Evolutionary conservation across 2,797 vertebrate species (phyloP), one percentile per base, ranked within the genome.

Genomic region (Clarias platycephalus): DNA sequence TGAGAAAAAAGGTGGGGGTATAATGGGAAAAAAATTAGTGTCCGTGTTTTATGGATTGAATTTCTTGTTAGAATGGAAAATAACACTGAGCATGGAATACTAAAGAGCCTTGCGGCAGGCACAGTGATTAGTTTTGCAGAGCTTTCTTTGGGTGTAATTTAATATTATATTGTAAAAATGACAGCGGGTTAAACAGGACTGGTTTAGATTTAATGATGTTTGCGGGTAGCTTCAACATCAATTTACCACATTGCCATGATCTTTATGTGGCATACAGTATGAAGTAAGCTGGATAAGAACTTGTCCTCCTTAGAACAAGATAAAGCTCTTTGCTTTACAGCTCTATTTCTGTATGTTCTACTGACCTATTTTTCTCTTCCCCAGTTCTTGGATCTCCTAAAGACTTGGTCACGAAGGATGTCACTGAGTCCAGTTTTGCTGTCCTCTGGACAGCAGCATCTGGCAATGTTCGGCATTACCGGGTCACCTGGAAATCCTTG

Each of bases 321-420:
- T 26, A 26, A 79, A 63, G n/a, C 18, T 55, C 49, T 58, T 10
- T 6, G 8, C 13, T 76, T 4, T 76, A 24, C 28, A 34, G 16
- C 76, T n/a, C 31, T 16, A 78, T 24, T 40, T 78, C 22, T 62
- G 34, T 62, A 78, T 62, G 22, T 40, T n/a, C 5, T 40, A 62
- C 31, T n/a, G 31, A 62, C 40, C 26, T 63, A 57, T 71, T 53
- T 82, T 72, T 62, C 28, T 87, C 22, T 81, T 75, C 83, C 86
- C 70, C 92, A 99, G 98, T 97, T 82, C 96, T 96, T 0, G 97
- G 97, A 40, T 98, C 98, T 62, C 96, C 98, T 62, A 96, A 95
- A 88, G 93, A 97, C 90, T 92, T 99, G 88, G 88, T 96, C 88
- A 98, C 96, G 76, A 97, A 92, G 58, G 96, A 99, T 5, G 96